A percentile compares a stretch with the other conserved stretches of the same genome.
Conservation (phyloP, 2,888 invertebrate species). For the Lydus trimaculatus region DNA sequence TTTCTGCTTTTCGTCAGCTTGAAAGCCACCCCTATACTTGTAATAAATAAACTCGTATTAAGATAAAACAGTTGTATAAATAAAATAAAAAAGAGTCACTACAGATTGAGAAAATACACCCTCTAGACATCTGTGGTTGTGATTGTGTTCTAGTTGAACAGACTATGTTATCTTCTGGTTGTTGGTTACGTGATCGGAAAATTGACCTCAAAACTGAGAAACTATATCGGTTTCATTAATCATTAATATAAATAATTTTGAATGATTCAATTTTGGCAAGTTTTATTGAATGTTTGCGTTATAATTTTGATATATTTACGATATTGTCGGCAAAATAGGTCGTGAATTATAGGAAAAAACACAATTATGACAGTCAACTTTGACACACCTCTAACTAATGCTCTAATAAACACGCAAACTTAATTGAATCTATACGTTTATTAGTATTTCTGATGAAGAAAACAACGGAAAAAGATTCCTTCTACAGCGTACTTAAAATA, state of each 20-base stretch:
- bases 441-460: neutral
- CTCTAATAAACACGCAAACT: neutral
- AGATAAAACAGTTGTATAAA: constrained; percentile 9
- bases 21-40: neutral
- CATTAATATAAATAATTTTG: neutral
- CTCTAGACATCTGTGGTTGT: neutral
- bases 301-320: neutral
- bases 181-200: neutral
- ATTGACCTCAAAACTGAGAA: neutral
- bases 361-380: neutral
- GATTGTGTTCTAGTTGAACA: neutral
- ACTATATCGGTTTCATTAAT: neutral
- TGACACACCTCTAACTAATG: neutral
- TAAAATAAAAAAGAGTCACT: neutral
- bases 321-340: neutral
- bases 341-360: neutral
- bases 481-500: neutral
- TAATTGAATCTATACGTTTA: neutral
- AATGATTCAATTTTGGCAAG: neutral
- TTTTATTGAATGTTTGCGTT: neutral
- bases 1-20: neutral
- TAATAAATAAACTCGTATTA: constrained; percentile 6
- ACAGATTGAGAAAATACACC: constrained; percentile 5
- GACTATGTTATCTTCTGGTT: neutral
- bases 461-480: neutral